A percentile compares a stretch with the other conserved stretches of the same genome.
Conservation (phyloP, 2,113 vertebrate species). For the Siniperca knerii region DNA sequence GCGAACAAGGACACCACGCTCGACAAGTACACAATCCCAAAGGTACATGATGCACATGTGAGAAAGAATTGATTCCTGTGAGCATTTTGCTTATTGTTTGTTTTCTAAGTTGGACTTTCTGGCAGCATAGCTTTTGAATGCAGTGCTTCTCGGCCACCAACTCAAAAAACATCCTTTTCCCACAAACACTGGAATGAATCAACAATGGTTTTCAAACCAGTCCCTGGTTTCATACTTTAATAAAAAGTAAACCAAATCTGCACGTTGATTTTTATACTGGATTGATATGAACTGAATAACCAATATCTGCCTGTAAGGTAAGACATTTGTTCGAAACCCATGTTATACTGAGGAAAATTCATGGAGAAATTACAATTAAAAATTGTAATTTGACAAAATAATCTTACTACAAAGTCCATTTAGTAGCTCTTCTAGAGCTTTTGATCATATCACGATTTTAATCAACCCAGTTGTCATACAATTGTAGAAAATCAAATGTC, state of each 20-base stretch:
- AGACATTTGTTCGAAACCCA: too few species aligned
- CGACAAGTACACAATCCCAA: conserved; percentile 82
- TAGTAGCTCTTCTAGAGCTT: background rate
- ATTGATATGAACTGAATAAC: background rate
- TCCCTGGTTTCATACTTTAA: too few species aligned
- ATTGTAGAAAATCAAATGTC: background rate
- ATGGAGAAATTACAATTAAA: too few species aligned
- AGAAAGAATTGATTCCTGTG: background rate
- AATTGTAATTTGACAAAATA: too few species aligned
- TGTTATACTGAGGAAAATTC: too few species aligned
- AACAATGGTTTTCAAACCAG: too few species aligned
- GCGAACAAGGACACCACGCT: conserved; percentile 65
- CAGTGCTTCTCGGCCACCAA: background rate
- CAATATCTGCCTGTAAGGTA: too few species aligned
- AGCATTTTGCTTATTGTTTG: background rate
- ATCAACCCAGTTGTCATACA: background rate
- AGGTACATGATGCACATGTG: conserved; percentile 61
- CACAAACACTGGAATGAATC: background rate
- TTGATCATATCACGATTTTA: background rate
- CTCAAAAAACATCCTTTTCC: background rate
- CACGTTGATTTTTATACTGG: background rate
- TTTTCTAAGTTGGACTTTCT: too few species aligned
- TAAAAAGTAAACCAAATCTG: background rate
- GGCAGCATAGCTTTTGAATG: background rate
- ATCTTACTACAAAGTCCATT: background rate